Evolutionary conservation across 2,113 vertebrate genomes (phyloP).

Genomic region (Cyanistes caeruleus): DNA sequence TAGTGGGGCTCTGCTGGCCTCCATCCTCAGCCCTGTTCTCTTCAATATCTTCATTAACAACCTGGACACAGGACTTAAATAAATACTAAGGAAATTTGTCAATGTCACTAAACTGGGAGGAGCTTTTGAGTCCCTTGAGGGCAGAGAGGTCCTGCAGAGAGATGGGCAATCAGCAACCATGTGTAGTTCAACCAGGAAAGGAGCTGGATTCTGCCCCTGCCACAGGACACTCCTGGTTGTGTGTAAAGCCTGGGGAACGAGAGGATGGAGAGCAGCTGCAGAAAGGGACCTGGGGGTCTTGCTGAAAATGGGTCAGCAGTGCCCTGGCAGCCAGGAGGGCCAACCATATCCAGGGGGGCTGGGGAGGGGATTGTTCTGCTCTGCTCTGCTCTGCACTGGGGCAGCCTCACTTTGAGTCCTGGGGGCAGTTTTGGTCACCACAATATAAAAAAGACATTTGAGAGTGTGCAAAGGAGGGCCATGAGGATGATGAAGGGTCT

Average conservation of each 20-base stretch:
- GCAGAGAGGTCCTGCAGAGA: not conserved
- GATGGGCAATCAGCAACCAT: not conserved
- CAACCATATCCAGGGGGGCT: rapidly evolving
- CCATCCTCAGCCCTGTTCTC: not conserved
- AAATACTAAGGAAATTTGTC: not conserved
- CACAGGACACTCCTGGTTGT: rapidly evolving
- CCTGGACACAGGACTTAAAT: not conserved
- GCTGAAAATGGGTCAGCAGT: not conserved
- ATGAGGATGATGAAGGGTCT: rapidly evolving
- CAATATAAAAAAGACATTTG: not conserved
- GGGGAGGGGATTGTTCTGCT: not conserved
- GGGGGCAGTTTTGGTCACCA: not conserved
- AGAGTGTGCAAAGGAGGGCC: not conserved
- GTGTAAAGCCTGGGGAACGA: rapidly evolving
- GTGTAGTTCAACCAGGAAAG: not conserved
- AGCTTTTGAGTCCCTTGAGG: not conserved
- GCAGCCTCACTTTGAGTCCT: rapidly evolving
- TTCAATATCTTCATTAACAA: not conserved
- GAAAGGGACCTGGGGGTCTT: not conserved
- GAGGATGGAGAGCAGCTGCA: not conserved
- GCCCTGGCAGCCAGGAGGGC: not conserved
- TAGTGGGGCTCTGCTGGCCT: not conserved
- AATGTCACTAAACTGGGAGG: not conserved
- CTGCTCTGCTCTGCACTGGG: not conserved
- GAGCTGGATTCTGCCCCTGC: not conserved